These are phyloP conservation scores for Montipora cactus DNA, from an alignment of 64 coral and sea anemone genomes.

Conservation along the genomic window DNA sequence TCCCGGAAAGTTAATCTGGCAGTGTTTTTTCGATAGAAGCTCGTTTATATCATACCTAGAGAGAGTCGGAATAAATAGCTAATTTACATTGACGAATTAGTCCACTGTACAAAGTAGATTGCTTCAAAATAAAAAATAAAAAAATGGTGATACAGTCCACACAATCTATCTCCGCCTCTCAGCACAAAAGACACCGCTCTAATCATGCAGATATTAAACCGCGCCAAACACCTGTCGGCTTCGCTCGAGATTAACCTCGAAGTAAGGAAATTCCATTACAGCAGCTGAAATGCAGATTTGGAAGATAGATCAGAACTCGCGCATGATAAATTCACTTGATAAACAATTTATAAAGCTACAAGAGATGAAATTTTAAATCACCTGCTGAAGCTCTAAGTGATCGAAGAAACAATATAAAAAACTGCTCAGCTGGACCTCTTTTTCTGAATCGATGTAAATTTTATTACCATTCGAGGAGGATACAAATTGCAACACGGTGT, in stretches of 20 bases:
- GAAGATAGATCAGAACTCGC: neutral
- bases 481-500: no score
- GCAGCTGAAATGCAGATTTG: slow-evolving; percentile 6
- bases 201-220: slow-evolving; percentile 26
- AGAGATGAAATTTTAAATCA: slow-evolving; percentile 1
- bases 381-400: neutral
- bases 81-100: slow-evolving; percentile 13
- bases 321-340: neutral
- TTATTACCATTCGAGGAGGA: no score
- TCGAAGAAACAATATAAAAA: slow-evolving; percentile 11
- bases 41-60: neutral
- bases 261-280: slow-evolving; percentile 12
- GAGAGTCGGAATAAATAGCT: neutral
- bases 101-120: slow-evolving; percentile 13
- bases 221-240: slow-evolving; percentile 25
- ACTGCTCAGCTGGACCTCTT: slow-evolving; percentile 7
- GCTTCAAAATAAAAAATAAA: slow-evolving; percentile 8
- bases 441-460: neutral
- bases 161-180: neutral
- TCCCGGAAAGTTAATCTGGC: neutral
- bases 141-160: neutral
- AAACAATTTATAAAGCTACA: neutral
- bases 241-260: neutral
- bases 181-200: slow-evolving; percentile 13
- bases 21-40: neutral